Evolutionary conservation across 2,797 vertebrate species (phyloP), one percentile per base, ranked within the genome.

Genomic region (Phylloscopus collybita): DNA sequence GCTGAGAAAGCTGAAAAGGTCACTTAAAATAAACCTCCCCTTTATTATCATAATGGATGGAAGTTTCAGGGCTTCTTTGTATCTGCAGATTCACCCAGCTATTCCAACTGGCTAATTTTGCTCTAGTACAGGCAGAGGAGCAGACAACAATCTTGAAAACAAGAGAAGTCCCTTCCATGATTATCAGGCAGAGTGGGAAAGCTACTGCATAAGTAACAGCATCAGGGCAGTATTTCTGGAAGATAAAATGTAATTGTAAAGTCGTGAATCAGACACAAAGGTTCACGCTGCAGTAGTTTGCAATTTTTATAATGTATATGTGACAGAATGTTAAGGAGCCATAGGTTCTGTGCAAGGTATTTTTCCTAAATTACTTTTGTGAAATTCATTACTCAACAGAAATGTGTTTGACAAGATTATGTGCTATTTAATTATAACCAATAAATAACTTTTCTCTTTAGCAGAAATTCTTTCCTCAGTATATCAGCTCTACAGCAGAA

Each of bases 321-420:
- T 34, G 47, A 72, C 64, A 78, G 84, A 69, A 73, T 15, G 44
- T 69, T 95, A 65, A 76, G 82, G 54, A 93, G 82, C 57, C 66
- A 19, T 19, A 73, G 49, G 69, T 70, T 93, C 66, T 30, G 45
- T 25, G 65, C 34, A 92, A 92, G 42, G 13, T 64, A 88, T 66
- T 96, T 86, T 80, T 94, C 80, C 92, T 94, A 18, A 90, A 93
- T 60, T 64, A 82, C 71, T 81, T 82, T 23, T 72, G 32, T 74
- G 80, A 91, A 94, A 93, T 90, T 83, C 74, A 89, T 88, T 82
- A 71, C 79, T 83, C 91, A 84, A 84, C n/a, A 65, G 72, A 86
- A 94, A 90, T 6, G 44, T 72, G 78, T 73, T 92, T 93, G 93
- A 95, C 56, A 86, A 80, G 67, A 69, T 38, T 82, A 82, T 59